Conservation (phyloP, 2,797 vertebrate species). For the Psittacula echo region DNA sequence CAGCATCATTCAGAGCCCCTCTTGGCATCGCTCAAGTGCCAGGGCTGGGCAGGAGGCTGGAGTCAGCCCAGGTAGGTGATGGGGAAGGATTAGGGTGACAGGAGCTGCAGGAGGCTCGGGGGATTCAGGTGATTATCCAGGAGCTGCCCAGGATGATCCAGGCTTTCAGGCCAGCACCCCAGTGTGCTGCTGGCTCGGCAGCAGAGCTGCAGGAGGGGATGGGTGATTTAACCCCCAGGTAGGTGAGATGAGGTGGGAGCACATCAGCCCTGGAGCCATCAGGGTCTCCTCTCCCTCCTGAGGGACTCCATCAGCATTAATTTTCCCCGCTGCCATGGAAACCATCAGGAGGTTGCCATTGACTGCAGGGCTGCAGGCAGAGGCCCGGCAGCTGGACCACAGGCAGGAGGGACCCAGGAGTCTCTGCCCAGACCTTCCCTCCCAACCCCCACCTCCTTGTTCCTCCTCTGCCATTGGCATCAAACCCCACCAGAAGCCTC, state of each 20-base stretch:
- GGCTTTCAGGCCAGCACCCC: neutral
- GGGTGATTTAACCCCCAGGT: rapidly evolving
- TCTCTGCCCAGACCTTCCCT: neutral
- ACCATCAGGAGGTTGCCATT: constrained; percentile 21
- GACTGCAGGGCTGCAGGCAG: neutral
- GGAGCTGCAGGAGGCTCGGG: neutral
- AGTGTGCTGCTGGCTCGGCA: rapidly evolving
- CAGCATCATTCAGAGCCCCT: rapidly evolving
- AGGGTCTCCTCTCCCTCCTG: constrained; percentile 5
- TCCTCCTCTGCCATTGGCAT: neutral
- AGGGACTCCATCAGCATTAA: neutral
- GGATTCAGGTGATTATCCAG: neutral
- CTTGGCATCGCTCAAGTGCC: neutral
- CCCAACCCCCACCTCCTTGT: rapidly evolving
- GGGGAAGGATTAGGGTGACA: neutral
- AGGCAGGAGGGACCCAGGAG: neutral
- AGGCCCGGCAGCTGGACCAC: neutral
- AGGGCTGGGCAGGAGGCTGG: rapidly evolving
- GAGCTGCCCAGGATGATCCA: neutral
- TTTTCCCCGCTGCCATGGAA: constrained; percentile 54
- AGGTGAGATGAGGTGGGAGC: neutral
- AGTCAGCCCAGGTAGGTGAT: neutral
- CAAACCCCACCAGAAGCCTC: neutral
- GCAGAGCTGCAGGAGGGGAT: neutral
- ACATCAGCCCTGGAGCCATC: neutral